Evolutionary conservation across 1,140 invertebrate species (phyloP).

Genomic region (Stenopsyche tienmushanensis): DNA sequence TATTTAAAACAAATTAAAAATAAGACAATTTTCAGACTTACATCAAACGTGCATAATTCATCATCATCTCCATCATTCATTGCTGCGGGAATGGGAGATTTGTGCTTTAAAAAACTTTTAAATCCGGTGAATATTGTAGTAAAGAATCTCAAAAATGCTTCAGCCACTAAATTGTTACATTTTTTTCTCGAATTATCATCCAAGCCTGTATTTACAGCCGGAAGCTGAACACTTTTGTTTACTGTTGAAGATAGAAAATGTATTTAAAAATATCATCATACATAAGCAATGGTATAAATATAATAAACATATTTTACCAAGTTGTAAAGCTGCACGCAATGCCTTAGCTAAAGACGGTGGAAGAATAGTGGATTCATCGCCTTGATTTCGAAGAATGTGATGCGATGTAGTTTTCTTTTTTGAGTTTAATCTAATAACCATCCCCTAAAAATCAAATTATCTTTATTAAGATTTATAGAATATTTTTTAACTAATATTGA

Average conservation of each 20-base stretch:
- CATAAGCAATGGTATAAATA: no score
- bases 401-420: slow-evolving; percentile 32
- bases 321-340: slow-evolving; percentile 63
- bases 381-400: slow-evolving; percentile 53
- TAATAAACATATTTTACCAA: no score
- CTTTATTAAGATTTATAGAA: slow-evolving; percentile 3
- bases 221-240: no score
- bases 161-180: slow-evolving; percentile 67
- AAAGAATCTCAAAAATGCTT: slow-evolving; percentile 71
- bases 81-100: background rate
- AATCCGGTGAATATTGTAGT: slow-evolving; percentile 68
- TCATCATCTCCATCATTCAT: slow-evolving; percentile 44
- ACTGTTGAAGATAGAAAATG: no score
- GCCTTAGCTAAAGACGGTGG: slow-evolving; percentile 64
- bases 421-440: slow-evolving; percentile 50
- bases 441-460: slow-evolving; percentile 47
- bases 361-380: slow-evolving; percentile 68
- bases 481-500: no score
- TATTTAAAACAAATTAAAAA: slow-evolving; percentile 17
- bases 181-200: slow-evolving; percentile 44
- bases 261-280: no score
- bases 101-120: slow-evolving; percentile 50
- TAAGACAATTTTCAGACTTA: slow-evolving; percentile 45
- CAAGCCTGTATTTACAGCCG: background rate
- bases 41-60: slow-evolving; percentile 49